Base-by-base conservation (phyloP, 2,888 invertebrate species). In the Seira ritae region DNA sequence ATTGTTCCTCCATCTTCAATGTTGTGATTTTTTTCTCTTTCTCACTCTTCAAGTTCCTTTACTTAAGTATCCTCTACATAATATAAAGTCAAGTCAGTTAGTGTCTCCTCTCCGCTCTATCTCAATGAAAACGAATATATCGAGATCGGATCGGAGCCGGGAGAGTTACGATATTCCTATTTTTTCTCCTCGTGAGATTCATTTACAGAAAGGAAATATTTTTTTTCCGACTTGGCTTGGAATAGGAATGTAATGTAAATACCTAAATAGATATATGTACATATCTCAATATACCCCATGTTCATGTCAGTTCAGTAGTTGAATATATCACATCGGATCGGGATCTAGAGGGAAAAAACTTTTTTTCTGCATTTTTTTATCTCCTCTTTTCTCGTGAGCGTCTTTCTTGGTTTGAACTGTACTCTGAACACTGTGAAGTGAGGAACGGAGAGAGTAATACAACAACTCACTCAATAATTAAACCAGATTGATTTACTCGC, bases 401-500 rank as follows among this genome's bases (percentile, higher is more conserved):
- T 3, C 31, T 55, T 42, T 12, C 12, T 42, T 12, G 6, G 55
- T 12, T 55, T 55, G 15, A 55, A 15, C 17, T 15, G 12, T 55
- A 55, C 55, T 55, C 8, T 31, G 31, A 4, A 31, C 31, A 31
- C n/a, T n/a, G 42, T 42, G 42, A 42, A 55, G n/a, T 55, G 55
- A 55, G 17, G 55, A 55, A 55, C 55, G 55, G 12, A 3, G 12
- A 3, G 31, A 31, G 65, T 81, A 81, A 81, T 75, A 71, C 75
- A 69, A 80, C 69, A 81, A 75, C 76, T 81, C 81, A 81, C 85
- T 85, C 80, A 85, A 85, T 85, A 86, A 86, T 86, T 86, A 86
- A 85, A 86, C 77, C 76, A 84, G 84, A 85, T 86, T 84, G 85
- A 86, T 86, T 86, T 85, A 85, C 80, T 85, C 70, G 81, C 79